Evolutionary conservation across 2,797 vertebrate species (phyloP).

Genomic region (Takifugu rubripes): DNA sequence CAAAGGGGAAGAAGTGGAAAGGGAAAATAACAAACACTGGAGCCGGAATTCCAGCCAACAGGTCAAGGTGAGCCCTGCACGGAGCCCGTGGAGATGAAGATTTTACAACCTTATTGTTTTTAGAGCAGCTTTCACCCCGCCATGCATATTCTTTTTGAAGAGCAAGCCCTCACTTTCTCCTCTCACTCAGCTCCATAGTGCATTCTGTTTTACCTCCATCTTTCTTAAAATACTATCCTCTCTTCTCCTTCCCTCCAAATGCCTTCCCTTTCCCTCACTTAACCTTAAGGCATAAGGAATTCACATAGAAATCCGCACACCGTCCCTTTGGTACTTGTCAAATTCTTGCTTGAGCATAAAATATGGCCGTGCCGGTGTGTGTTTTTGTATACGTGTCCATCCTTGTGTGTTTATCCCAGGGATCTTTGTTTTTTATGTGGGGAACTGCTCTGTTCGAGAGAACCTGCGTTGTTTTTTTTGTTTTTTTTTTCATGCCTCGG

Average conservation of each 20-base stretch:
- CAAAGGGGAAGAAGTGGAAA: slow-evolving; percentile 33
- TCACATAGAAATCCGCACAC: slow-evolving; percentile 53
- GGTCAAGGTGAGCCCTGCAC: slow-evolving; percentile 63
- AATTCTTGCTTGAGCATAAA: slow-evolving; percentile 59
- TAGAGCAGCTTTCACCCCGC: slow-evolving; percentile 47
- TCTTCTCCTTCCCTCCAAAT: slow-evolving; percentile 37
- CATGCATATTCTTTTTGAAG: slow-evolving; percentile 73
- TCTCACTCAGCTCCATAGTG: slow-evolving; percentile 44
- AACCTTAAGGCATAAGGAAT: slow-evolving; percentile 66
- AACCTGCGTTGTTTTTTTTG: slow-evolving; percentile 58
- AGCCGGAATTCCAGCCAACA: slow-evolving; percentile 55
- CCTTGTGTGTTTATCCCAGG: slow-evolving; percentile 23
- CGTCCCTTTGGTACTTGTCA: slow-evolving; percentile 62
- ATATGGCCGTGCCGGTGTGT: slow-evolving; percentile 26
- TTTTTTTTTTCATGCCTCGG: slow-evolving; percentile 61
- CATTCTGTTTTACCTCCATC: slow-evolving; percentile 42
- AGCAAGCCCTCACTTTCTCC: slow-evolving; percentile 40
- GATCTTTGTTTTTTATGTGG: slow-evolving; percentile 41
- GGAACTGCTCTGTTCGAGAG: slow-evolving; percentile 55
- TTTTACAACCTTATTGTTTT: slow-evolving; percentile 67
- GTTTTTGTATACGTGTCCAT: slow-evolving; percentile 2
- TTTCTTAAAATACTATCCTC: slow-evolving; percentile 37
- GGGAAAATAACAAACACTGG: slow-evolving; percentile 41
- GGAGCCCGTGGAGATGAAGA: slow-evolving; percentile 67
- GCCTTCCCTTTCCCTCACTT: slow-evolving; percentile 49